Percentiles rank a stretch among this genome's conserved stretches.
These are phyloP conservation scores for Pterois miles DNA, from an alignment of 2,797 vertebrate species.

Conservation along the genomic window DNA sequence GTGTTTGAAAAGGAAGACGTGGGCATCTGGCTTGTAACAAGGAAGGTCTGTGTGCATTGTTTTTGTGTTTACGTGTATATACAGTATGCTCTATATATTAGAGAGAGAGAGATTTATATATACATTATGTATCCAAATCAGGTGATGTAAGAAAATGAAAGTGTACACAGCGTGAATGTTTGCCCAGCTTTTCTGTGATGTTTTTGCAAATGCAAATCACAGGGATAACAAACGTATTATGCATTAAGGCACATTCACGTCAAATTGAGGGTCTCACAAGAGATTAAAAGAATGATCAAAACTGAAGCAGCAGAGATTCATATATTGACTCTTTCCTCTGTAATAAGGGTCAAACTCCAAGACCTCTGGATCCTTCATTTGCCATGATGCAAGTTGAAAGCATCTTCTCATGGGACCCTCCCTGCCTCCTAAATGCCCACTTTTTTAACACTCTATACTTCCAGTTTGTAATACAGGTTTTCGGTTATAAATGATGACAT, in stretches of 20 bases:
- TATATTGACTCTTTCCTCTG: not conserved
- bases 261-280: not conserved
- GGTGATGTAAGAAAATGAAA: not conserved
- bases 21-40: slow-evolving; percentile 63
- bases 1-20: slow-evolving; percentile 47
- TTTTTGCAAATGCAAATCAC: not conserved
- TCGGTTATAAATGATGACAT: not conserved
- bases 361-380: not conserved
- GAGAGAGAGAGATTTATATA: not conserved
- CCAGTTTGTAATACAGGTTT: not conserved
- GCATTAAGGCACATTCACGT: not conserved
- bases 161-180: not conserved
- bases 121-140: too few species aligned
- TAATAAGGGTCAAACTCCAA: not conserved
- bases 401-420: not conserved
- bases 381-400: not conserved
- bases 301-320: not conserved
- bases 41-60: slow-evolving; percentile 38
- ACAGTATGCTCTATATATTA: not conserved
- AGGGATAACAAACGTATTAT: not conserved
- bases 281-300: not conserved
- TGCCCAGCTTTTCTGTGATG: not conserved
- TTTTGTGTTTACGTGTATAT: not conserved
- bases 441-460: not conserved
- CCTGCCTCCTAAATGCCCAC: too few species aligned